Evolutionary conservation across 23 tunicate genomes (phyloP), one percentile per base, ranked within the genome.

Genomic region (Trididemnum nubilum): DNA sequence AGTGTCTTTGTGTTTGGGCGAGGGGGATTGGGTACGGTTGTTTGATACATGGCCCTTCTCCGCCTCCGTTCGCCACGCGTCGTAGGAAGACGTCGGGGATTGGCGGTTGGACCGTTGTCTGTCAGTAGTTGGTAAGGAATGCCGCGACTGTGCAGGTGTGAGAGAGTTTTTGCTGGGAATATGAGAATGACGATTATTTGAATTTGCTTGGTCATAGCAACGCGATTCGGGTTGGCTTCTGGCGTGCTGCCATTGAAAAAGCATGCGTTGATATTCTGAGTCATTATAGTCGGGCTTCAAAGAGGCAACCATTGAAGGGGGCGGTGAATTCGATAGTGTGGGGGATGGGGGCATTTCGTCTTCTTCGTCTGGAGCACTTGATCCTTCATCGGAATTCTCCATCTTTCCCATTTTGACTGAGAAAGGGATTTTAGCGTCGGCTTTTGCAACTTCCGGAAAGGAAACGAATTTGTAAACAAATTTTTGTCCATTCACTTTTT

Each of bases 401-500:
- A 92, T 85, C 33, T 88, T 87, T 37, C 84, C 89, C 93, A 93
- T 83, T 78, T 85, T 85, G 0, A 87, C 87, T 4, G 87, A 79
- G 76, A 83, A 93, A 5, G 98, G 93, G 30, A 93, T 76, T 38
- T 93, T 93, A 1, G 98, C 76, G 59, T 93, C 98, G 34, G 97
- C 84, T 77, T 93, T 93, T 36, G 74, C 82, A 59, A 87, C 88
- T 69, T 91, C 97, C 35, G 99, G 99, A 61, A 96, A 91, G 25
- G 92, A 92, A 29, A 96, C 99, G 64, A 96, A 96, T 58, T 88
- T 84, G 88, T 96, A 96, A 73, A 96, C 99, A 81, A 96, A 96
- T 82, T 96, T 96, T 67, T 96, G 99, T 22, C 99, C 99, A 85
- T 91, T 96, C 72, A 96, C 95, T 81, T 94, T 94, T 51, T 85